Conservation (phyloP, 2,888 invertebrate genomes). For the Nomada lathburiana region DNA sequence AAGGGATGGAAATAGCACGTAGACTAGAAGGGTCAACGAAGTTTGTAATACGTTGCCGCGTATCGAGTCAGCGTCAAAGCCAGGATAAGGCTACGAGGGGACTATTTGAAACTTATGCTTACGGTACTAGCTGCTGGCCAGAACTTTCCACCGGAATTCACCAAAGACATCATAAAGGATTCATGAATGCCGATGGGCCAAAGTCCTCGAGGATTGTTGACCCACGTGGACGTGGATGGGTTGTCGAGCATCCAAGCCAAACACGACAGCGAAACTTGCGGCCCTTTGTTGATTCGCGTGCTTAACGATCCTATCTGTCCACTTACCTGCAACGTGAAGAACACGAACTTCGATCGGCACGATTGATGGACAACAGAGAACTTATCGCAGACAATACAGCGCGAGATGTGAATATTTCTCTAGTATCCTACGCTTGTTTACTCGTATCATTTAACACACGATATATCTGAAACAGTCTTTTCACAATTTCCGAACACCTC, state of each 20-base stretch:
- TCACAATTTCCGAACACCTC: too few species aligned
- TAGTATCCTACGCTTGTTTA: too few species aligned
- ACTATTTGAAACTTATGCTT: constrained; percentile 65
- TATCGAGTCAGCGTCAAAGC: constrained; percentile 50
- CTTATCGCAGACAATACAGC: background rate
- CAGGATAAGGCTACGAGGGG: constrained; percentile 58
- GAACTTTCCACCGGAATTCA: constrained; percentile 56
- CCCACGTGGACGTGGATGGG: constrained; percentile 47
- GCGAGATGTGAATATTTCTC: too few species aligned
- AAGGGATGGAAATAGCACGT: background rate
- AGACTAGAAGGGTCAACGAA: constrained; percentile 17
- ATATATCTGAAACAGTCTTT: too few species aligned
- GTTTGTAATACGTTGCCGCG: constrained; percentile 8
- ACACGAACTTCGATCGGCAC: background rate
- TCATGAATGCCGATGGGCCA: constrained; percentile 44
- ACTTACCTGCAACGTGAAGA: constrained; percentile 45
- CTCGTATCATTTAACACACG: too few species aligned
- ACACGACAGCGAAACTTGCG: constrained; percentile 30
- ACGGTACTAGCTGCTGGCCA: constrained; percentile 4
- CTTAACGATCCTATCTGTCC: background rate
- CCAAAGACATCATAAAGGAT: constrained; percentile 63
- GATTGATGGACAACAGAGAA: background rate
- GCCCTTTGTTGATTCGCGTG: constrained; percentile 1
- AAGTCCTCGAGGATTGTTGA: constrained; percentile 61
- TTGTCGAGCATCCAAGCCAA: constrained; percentile 49